Conservation (phyloP, 2,888 invertebrate species). For the Andrena hattorfiana region DNA sequence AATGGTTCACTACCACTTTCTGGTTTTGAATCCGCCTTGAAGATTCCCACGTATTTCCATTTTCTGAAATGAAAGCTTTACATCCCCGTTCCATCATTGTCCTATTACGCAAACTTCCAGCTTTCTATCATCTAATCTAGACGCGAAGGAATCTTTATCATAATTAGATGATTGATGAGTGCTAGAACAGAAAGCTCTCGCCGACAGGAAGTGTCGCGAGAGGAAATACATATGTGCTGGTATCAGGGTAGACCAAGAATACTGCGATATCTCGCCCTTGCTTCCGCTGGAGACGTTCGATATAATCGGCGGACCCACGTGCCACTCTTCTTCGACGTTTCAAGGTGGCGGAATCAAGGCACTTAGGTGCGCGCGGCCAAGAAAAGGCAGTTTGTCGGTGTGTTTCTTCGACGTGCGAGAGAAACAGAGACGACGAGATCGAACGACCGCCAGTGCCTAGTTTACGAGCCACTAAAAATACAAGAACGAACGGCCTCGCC, state of each 20-base stretch:
- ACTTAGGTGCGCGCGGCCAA: conserved; percentile 5
- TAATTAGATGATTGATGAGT: too few species aligned
- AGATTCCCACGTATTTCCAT: too few species aligned
- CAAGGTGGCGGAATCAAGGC: conserved; percentile 55
- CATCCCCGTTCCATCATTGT: too few species aligned
- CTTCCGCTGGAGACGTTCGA: conserved; percentile 31
- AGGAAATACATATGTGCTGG: neutral
- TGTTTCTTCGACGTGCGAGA: conserved; percentile 27
- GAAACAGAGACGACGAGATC: conserved; percentile 68
- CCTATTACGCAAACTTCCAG: too few species aligned
- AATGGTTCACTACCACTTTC: neutral
- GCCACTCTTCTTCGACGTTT: conserved; percentile 47
- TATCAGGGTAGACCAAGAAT: conserved; percentile 13
- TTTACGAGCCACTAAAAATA: conserved; percentile 76
- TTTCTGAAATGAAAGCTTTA: too few species aligned
- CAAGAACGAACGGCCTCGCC: conserved; percentile 72
- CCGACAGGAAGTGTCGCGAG: neutral
- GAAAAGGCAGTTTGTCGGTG: conserved; percentile 33
- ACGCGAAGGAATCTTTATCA: too few species aligned
- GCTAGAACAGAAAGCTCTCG: too few species aligned
- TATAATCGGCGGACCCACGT: conserved; percentile 33
- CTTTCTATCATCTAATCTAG: too few species aligned
- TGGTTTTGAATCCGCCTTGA: too few species aligned
- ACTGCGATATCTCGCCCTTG: conserved; percentile 2
- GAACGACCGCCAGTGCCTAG: conserved; percentile 73